These are phyloP conservation scores for Masnerella sp. DNA, from an alignment of 2,888 invertebrate species.

Conservation along the genomic window DNA sequence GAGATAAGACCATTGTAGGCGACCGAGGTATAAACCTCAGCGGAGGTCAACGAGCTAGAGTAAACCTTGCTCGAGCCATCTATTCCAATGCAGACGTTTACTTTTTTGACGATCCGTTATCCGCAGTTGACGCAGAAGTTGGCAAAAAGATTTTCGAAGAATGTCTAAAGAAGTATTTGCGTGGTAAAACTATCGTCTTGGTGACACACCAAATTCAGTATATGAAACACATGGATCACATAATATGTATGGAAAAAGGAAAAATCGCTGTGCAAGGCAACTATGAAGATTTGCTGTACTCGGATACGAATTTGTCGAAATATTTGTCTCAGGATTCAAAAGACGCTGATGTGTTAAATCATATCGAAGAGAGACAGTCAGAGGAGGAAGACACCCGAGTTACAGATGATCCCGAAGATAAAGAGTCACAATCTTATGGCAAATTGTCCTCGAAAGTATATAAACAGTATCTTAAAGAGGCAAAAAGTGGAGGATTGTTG, in stretches of 20 bases:
- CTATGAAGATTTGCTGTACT: slow-evolving; percentile 80
- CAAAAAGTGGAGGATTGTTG: slow-evolving; percentile 66
- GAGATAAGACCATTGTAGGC: slow-evolving; percentile 88
- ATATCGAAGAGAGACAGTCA: background rate
- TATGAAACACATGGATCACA: slow-evolving; percentile 83
- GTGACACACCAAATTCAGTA: slow-evolving; percentile 86
- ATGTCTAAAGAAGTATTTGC: slow-evolving; percentile 36
- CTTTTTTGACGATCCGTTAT: slow-evolving; percentile 86
- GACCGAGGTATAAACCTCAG: slow-evolving; percentile 89
- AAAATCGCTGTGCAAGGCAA: slow-evolving; percentile 81
- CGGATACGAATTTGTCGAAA: slow-evolving; percentile 82
- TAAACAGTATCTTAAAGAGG: slow-evolving; percentile 70
- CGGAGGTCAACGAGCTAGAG: slow-evolving; percentile 91
- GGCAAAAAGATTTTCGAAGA: slow-evolving; percentile 82
- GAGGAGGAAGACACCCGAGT: background rate
- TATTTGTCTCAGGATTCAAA: slow-evolving; percentile 73
- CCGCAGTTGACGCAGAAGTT: slow-evolving; percentile 86
- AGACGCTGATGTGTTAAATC: background rate
- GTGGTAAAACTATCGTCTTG: slow-evolving; percentile 47
- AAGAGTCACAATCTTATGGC: slow-evolving; percentile 60
- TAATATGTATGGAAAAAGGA: slow-evolving; percentile 79
- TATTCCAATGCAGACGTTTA: slow-evolving; percentile 86
- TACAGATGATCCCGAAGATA: slow-evolving; percentile 17
- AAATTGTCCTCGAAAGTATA: slow-evolving; percentile 64
- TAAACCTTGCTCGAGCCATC: slow-evolving; percentile 84